Evolutionary conservation across 2,888 invertebrate genomes (phyloP), one percentile per base, ranked within the genome.

Genomic region (Machimus rusticus): DNA sequence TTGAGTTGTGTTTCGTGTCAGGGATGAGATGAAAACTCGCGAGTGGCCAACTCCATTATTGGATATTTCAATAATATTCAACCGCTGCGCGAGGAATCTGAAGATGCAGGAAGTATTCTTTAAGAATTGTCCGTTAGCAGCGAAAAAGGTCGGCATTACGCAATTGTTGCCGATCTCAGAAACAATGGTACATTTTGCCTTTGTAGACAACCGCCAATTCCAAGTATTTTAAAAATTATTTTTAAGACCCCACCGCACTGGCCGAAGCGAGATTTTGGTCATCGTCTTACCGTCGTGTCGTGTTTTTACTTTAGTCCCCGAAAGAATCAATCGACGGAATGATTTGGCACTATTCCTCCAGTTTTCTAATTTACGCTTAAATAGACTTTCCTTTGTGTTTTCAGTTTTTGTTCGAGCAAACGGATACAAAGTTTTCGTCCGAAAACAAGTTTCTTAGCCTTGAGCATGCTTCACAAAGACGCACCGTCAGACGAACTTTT

Each of bases 1-100:
- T 84, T 84, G 84, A 84, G 84, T 84, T 84, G 84, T 84, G 84
- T 39, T 66, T 66, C 39, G 19, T 84, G 66, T 51, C 74, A 66
- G 19, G 66, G 14, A 43, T 66, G 39, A 46, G 39, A 37, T 84
- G 66, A 37, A 66, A 84, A 34, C 51, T 74, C 3, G 57, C 34
- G 12, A 57, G 39, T 37, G 3, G 2, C 43, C 43, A 46, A 23
- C 74, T 66, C 57, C 84, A 74, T 66, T 74, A 39, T 84, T 74
- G 66, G 66, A 66, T 84, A 39, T 66, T 66, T 84, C 66, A 84
- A 66, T 84, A 66, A 66, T 39, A 39, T 74, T 39, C 12, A 6
- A 43, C 31, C 19, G 28, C 4, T 12, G 66, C 23, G 12, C 39
- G 9, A 66, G 12, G 28, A 66, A 66, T 23, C 23, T 23, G 28